Base-by-base conservation (phyloP, 2,888 invertebrate genomes). In the Protodeltote pygarga region DNA sequence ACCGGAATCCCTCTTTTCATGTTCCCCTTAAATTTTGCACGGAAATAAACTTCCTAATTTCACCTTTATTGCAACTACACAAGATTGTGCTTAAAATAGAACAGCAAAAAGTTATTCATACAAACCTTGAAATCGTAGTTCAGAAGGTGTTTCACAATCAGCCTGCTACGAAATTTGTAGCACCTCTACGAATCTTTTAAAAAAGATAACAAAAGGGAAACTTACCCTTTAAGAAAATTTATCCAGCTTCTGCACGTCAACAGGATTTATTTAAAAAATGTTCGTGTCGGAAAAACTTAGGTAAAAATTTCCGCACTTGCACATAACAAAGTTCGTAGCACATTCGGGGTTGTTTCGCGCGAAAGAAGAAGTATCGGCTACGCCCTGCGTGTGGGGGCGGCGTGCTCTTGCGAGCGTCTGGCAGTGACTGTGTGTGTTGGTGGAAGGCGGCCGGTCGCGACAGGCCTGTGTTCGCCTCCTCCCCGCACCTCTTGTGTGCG, bases 401-500 rank as follows among this genome's bases (percentile, higher is more conserved):
- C 71, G 77, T 81, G 85, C 87, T 89, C 88, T 80, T 68, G 71
- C 82, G 89, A 88, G 88, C 89, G 91, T 83, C 85, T 83, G 81
- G 76, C 85, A 76, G 75, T 79, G 89, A 92, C 91, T 92, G 91
- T 69, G 76, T 92, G 91, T 69, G 76, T 65, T 67, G 65, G 65
- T 76, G 79, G 78, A 77, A 75, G 73, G 73, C 80, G 78, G 76
- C 78, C 58, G 74, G 78, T 74, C 67, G 70, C 60, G 64, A 52
- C 68, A 65, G 60, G 73, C 70, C 65, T 75, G 74, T 69, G 72
- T 75, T 77, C 79, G 66, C 75, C 77, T 78, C 75, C 77, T 68
- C 84, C 85, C 83, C 86, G 79, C 87, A 47, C 85, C 81, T 84
- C 86, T 83, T 81, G 87, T 88, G 87, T 92, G 92, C 92, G 92